These are phyloP conservation scores for Panulirus ornatus DNA, from an alignment of 1,140 invertebrate species.

Conservation along the genomic window DNA sequence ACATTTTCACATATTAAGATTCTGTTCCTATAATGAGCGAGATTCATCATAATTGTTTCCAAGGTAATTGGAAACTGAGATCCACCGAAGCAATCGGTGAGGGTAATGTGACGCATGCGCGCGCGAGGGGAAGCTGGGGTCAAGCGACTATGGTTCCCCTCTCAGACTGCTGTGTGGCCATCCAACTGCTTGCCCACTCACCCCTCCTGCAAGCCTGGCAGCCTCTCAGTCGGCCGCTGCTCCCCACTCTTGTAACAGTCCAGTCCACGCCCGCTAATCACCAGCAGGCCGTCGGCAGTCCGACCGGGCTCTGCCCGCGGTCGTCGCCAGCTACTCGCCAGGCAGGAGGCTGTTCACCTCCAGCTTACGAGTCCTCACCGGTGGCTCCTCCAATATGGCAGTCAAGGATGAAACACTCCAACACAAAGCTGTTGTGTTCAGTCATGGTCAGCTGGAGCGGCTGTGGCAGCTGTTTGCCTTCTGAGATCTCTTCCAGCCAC, in stretches of 20 bases:
- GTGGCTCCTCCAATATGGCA: conserved; percentile 45
- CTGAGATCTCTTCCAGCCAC: neutral
- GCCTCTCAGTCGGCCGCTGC: conserved; percentile 9
- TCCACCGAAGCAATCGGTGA: neutral
- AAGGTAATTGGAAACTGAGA: too few species aligned
- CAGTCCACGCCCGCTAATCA: neutral
- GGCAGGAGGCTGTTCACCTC: conserved; percentile 17
- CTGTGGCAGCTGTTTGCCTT: neutral
- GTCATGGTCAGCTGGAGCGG: too few species aligned
- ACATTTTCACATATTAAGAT: too few species aligned
- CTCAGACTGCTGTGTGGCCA: conserved; percentile 69
- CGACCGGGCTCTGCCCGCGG: neutral
- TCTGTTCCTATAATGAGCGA: too few species aligned
- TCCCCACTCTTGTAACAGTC: conserved; percentile 10
- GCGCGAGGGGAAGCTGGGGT: conserved; percentile 66
- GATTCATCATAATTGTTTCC: too few species aligned
- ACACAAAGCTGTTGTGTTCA: neutral
- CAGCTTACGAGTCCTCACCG: conserved; percentile 16
- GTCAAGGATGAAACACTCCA: conserved; percentile 25
- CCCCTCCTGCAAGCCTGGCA: conserved; percentile 32
- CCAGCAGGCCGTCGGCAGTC: neutral
- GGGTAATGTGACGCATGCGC: conserved; percentile 52
- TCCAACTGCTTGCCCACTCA: conserved; percentile 67
- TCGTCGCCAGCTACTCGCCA: neutral
- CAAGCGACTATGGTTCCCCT: conserved; percentile 70